phyloP scores from a whole-genome alignment of 2,797 vertebrate genomes.

The Phrynocephalus guinanensis region DNA sequence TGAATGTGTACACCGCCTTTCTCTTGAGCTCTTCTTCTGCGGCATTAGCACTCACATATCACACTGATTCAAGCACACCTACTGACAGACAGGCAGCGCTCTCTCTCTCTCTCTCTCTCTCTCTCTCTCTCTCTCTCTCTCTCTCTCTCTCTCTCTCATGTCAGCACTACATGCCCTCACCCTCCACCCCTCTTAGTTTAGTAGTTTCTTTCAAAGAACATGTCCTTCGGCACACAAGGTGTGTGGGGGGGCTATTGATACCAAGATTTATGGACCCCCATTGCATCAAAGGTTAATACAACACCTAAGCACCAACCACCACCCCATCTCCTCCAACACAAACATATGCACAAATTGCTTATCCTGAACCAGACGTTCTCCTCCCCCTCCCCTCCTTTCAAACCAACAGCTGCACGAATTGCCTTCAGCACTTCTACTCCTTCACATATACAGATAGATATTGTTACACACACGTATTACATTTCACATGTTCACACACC shows the following conservation, averaged over 20 bases:
- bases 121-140: too few relatives aligned
- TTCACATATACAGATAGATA: constrained; percentile 9
- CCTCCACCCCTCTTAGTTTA: constrained; percentile 1
- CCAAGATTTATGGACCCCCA: constrained; percentile 24
- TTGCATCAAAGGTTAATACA: constrained; percentile 31
- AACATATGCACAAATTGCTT: background rate
- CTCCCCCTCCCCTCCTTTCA: background rate
- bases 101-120: too few relatives aligned
- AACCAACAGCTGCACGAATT: constrained; percentile 35
- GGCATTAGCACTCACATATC: background rate
- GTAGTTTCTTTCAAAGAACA: constrained; percentile 2
- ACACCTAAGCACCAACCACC: constrained; percentile 5
- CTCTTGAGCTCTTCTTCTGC: background rate
- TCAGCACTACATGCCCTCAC: background rate
- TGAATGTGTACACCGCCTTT: background rate
- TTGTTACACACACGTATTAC: background rate
- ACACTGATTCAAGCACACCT: background rate
- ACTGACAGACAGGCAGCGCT: background rate
- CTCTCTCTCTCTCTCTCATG: background rate
- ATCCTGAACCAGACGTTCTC: background rate
- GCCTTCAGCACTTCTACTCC: constrained; percentile 33
- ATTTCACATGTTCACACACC: background rate
- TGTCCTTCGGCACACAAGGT: background rate
- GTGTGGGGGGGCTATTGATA: constrained; percentile 15
- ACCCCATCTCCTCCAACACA: background rate